Percentiles rank a stretch among this genome's conserved stretches.
Evolutionary conservation across 2,113 vertebrate genomes (phyloP).

Genomic region (Trochalopteron elliotii): DNA sequence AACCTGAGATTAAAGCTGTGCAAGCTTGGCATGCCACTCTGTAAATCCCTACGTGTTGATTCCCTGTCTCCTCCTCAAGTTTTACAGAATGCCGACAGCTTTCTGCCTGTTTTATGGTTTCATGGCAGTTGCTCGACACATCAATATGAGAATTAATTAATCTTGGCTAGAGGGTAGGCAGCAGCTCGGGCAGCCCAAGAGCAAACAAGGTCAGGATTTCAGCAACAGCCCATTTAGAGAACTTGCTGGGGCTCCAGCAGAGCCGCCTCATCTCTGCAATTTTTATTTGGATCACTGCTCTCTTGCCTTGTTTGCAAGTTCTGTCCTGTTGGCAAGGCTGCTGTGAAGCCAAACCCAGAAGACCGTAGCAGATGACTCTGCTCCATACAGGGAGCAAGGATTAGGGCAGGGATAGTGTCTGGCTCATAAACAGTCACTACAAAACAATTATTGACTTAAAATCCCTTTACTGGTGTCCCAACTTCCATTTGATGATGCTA

Average conservation of each 20-base stretch:
- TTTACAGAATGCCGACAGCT: neutral
- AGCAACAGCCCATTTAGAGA: slow-evolving; percentile 6
- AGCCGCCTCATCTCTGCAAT: neutral
- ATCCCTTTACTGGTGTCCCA: neutral
- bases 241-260: neutral
- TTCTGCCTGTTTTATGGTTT: slow-evolving; percentile 36
- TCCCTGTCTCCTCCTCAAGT: slow-evolving; percentile 20
- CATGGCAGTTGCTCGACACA: neutral
- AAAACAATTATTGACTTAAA: slow-evolving; percentile 30
- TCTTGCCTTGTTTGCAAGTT: slow-evolving; percentile 36
- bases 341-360: neutral
- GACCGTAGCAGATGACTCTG: neutral
- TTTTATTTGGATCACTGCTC: neutral
- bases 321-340: neutral
- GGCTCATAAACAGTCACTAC: neutral
- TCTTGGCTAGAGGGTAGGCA: slow-evolving; percentile 23
- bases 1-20: neutral
- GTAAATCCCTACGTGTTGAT: neutral
- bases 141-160: slow-evolving; percentile 45
- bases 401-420: neutral
- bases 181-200: slow-evolving; percentile 6
- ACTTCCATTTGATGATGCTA: neutral
- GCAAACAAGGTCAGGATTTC: slow-evolving; percentile 51
- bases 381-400: neutral
- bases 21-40: accelerated